Conservation (phyloP, 2,113 vertebrate genomes). For the Ciconia stormi region DNA sequence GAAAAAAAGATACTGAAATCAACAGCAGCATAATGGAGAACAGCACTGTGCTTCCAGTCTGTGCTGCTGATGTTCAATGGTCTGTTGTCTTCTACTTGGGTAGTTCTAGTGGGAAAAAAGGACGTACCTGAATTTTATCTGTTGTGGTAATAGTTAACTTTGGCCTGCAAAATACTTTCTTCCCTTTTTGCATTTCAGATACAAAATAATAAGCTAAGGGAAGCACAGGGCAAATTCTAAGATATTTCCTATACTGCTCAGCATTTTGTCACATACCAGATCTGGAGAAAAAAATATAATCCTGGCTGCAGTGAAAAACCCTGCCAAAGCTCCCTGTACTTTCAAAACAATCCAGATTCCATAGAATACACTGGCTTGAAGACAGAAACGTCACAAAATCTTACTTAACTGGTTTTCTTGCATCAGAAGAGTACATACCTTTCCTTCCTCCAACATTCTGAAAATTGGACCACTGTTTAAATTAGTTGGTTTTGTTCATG, state of each 20-base stretch:
- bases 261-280: rapidly evolving
- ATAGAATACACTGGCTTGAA: background rate
- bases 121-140: background rate
- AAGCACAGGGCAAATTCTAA: rapidly evolving
- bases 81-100: background rate
- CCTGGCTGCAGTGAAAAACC: background rate
- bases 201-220: background rate
- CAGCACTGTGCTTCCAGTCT: background rate
- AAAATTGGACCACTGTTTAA: background rate
- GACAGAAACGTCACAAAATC: background rate
- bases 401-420: background rate
- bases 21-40: background rate
- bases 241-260: background rate
- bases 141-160: background rate
- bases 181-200: background rate
- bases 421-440: background rate
- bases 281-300: background rate
- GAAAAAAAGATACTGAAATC: background rate
- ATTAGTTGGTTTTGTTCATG: background rate
- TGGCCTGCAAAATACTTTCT: background rate
- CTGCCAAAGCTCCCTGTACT: background rate
- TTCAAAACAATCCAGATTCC: background rate
- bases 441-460: background rate
- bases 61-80: background rate
- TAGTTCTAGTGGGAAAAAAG: background rate